A percentile compares a stretch with the other conserved stretches of the same genome.
Conservation (phyloP, 2,888 invertebrate genomes). For the Gandaritis pyraliata region DNA sequence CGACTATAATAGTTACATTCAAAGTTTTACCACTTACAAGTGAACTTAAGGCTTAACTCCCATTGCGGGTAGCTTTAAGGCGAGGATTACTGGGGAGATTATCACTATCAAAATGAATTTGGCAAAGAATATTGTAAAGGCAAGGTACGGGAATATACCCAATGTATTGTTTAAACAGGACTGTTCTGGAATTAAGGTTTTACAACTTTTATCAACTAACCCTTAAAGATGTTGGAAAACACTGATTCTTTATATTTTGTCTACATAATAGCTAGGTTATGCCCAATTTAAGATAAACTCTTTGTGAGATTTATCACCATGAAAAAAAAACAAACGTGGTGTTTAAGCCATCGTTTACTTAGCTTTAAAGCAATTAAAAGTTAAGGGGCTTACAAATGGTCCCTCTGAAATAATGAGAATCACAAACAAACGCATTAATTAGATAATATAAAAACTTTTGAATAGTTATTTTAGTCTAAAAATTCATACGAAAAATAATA, state of each 20-base stretch:
- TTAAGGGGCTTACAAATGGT: conserved; percentile 26
- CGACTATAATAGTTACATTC: conserved; percentile 17
- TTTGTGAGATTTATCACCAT: too few relatives aligned
- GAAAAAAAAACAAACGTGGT: background rate
- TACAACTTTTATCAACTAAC: too few relatives aligned
- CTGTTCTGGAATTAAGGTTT: too few relatives aligned
- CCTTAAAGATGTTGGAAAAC: too few relatives aligned
- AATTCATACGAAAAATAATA: too few relatives aligned
- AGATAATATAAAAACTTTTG: conserved; percentile 19
- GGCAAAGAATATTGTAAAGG: background rate
- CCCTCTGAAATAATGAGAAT: conserved; percentile 30
- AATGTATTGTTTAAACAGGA: too few relatives aligned
- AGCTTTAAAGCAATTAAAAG: conserved; percentile 39
- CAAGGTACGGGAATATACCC: too few relatives aligned
- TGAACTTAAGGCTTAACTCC: conserved; percentile 7
- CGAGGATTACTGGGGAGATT: conserved; percentile 2
- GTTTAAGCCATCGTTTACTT: background rate
- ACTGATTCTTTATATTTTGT: too few relatives aligned
- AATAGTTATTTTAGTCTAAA: background rate
- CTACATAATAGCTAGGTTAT: too few relatives aligned
- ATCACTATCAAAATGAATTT: conserved; percentile 7
- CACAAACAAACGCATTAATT: conserved; percentile 29
- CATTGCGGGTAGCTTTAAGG: conserved; percentile 14
- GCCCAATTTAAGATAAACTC: too few relatives aligned
- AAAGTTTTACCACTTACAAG: conserved; percentile 22